Evolutionary conservation across 2,113 vertebrate species (phyloP).

Genomic region (Ceuthmochares aereus): DNA sequence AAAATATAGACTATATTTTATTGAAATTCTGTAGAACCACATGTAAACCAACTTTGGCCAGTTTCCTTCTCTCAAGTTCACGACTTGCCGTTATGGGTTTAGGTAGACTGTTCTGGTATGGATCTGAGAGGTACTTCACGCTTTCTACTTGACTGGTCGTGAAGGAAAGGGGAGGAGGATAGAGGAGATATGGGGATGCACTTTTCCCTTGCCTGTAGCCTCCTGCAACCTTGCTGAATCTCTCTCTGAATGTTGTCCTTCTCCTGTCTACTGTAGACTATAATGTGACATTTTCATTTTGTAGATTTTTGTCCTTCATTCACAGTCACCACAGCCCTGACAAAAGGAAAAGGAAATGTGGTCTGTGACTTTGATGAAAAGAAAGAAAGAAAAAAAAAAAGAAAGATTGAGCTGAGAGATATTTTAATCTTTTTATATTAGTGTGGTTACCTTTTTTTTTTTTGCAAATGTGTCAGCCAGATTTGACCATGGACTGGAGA

Average conservation of each 20-base stretch:
- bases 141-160: background rate
- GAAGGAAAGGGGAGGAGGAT: background rate
- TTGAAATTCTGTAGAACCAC: background rate
- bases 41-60: background rate
- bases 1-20: background rate
- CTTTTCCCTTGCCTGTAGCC: background rate
- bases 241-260: background rate
- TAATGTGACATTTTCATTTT: background rate
- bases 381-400: too few relatives aligned
- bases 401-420: background rate
- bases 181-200: background rate
- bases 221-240: background rate
- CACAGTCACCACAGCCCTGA: background rate
- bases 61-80: background rate
- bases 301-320: background rate
- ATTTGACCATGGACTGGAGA: background rate
- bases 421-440: background rate
- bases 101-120: accelerated
- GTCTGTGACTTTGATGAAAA: background rate
- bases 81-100: background rate
- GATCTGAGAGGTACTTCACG: background rate
- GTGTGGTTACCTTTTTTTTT: background rate
- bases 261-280: background rate
- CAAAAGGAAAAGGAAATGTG: background rate
- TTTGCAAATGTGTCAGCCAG: background rate